phyloP scores from a whole-genome alignment of 2,888 invertebrate genomes.

The Lasius platythorax region DNA sequence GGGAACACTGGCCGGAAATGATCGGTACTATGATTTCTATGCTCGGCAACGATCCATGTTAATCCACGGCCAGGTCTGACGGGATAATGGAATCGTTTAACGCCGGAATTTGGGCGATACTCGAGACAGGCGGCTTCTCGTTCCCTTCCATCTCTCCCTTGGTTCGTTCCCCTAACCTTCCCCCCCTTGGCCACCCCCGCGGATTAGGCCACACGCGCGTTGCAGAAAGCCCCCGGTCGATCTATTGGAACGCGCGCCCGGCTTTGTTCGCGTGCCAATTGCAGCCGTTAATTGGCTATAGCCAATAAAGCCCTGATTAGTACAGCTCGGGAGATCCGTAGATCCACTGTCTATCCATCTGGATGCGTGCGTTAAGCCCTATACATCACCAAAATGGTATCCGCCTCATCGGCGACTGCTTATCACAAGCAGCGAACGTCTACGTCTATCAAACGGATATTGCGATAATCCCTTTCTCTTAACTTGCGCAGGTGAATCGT shows the following conservation, averaged over 20 bases:
- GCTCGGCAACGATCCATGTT: constrained; percentile 58
- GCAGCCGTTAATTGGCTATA: constrained; percentile 83
- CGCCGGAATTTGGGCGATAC: constrained; percentile 72
- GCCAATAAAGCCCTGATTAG: constrained; percentile 84
- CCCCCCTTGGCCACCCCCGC: not conserved
- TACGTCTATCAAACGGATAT: constrained; percentile 37
- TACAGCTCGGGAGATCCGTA: constrained; percentile 74
- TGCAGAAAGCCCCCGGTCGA: constrained; percentile 71
- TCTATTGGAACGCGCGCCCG: constrained; percentile 73
- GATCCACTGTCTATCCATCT: constrained; percentile 68
- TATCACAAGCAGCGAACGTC: constrained; percentile 41
- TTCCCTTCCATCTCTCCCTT: constrained; percentile 37
- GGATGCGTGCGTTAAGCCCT: constrained; percentile 61
- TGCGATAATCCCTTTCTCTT: constrained; percentile 12
- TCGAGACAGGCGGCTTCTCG: constrained; percentile 60
- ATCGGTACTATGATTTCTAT: constrained; percentile 42
- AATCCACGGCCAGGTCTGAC: constrained; percentile 62
- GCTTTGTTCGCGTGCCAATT: constrained; percentile 82
- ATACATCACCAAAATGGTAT: constrained; percentile 71
- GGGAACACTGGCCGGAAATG: constrained; percentile 37
- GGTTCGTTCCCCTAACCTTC: constrained; percentile 48
- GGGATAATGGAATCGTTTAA: constrained; percentile 79
- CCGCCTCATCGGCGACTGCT: constrained; percentile 49
- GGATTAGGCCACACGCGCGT: constrained; percentile 64
- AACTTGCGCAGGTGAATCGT: constrained; percentile 12